These are phyloP conservation scores for Osmoderma eremita DNA, from an alignment of 2,888 invertebrate genomes.

Conservation along the genomic window DNA sequence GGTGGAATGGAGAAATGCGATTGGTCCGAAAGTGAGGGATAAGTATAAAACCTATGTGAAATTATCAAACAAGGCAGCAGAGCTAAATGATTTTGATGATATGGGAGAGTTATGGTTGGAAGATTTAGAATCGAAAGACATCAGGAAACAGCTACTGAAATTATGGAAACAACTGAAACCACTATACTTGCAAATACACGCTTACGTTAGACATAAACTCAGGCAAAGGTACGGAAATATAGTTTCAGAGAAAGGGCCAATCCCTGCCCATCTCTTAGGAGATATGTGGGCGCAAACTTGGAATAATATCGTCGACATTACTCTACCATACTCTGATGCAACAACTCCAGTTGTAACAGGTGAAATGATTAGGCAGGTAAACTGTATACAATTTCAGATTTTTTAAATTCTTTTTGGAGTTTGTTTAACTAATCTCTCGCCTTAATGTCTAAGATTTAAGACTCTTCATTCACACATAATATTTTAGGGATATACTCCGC, in stretches of 20 bases:
- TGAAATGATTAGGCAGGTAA: constrained; percentile 76
- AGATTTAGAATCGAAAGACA: constrained; percentile 76
- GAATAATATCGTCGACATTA: constrained; percentile 74
- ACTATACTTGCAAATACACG: constrained; percentile 84
- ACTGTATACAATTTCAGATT: background rate
- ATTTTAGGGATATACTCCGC: constrained; percentile 74
- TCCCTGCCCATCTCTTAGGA: constrained; percentile 82
- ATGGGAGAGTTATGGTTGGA: constrained; percentile 77
- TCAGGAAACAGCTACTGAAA: constrained; percentile 74
- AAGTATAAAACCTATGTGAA: constrained; percentile 75
- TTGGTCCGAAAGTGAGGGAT: constrained; percentile 71
- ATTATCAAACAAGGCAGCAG: constrained; percentile 76
- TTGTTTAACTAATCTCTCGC: too few species aligned
- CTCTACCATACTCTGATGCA: constrained; percentile 79
- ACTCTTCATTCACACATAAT: background rate
- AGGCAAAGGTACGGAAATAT: constrained; percentile 78
- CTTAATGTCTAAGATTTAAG: too few species aligned
- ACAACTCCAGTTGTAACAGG: constrained; percentile 78
- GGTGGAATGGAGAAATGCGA: constrained; percentile 81
- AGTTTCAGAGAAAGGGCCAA: constrained; percentile 74
- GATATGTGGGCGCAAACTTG: constrained; percentile 90
- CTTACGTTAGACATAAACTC: constrained; percentile 79
- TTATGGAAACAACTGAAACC: constrained; percentile 82
- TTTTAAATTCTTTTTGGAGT: background rate
- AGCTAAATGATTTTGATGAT: constrained; percentile 76